Evolutionary conservation across 2,888 invertebrate genomes (phyloP), one percentile per base, ranked within the genome.

Genomic region (Epistrophella euchroma): DNA sequence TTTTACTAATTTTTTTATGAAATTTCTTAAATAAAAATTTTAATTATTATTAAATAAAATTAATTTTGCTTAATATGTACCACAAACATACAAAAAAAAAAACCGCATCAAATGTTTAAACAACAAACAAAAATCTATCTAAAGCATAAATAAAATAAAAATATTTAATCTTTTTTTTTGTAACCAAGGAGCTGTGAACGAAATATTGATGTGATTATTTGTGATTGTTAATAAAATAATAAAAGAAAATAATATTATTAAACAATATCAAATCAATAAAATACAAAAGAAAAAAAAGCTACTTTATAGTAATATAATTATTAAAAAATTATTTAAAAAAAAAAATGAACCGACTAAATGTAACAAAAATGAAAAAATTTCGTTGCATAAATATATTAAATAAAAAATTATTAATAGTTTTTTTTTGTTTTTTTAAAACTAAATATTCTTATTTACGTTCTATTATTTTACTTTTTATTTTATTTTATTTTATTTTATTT

Each of bases 151-250:
- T 76, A 73, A 81, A 72, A 75, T 77, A 55, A 82, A 81, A 84
- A 68, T 84, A 71, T 82, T 88, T 88, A 64, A 77, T 88, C 82
- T 85, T 68, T 86, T 75, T 88, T 83, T 88, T 90, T 91, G 90
- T 91, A 91, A 92, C 92, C 90, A 91, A 91, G 91, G 92, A 92
- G 92, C 92, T 92, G 92, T 92, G 92, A 92, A 92, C 90, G 91
- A 91, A 90, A 91, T 90, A 90, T 90, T 91, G 91, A 92, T 92
- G 92, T 92, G 92, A 92, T 92, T 92, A 91, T 91, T 91, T 92
- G 92, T 92, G 92, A 92, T 92, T 92, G 91, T 90, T 90, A 89
- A 88, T 89, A 88, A 68, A 83, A 88, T 88, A 88, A 88, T 88
- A 68, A 80, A 56, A 70, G 5, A 87, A 76, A 66, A 80, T 72